These are phyloP conservation scores for Volucella inanis DNA, from an alignment of 2,888 invertebrate species.

Conservation along the genomic window DNA sequence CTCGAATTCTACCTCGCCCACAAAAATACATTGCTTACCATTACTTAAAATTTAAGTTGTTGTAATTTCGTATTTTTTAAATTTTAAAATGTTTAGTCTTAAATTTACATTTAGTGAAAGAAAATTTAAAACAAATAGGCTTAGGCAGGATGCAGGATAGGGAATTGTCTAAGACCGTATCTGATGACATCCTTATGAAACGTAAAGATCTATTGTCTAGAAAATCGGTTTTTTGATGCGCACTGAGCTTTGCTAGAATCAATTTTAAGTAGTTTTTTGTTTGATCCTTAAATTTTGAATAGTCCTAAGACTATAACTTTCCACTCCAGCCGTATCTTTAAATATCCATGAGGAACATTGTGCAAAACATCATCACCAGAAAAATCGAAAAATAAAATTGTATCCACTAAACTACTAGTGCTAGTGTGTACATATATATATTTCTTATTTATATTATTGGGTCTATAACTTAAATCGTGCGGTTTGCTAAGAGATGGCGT, in stretches of 20 bases:
- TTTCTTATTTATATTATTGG: no score
- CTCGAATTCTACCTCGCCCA: conserved; percentile 42
- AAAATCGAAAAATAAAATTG: no score
- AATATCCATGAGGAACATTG: background rate
- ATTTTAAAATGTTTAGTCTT: conserved; percentile 47
- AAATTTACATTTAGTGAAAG: conserved; percentile 27
- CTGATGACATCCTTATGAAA: no score
- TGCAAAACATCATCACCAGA: conserved; percentile 6
- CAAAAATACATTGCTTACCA: conserved; percentile 2
- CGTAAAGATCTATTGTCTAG: no score
- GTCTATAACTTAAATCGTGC: no score
- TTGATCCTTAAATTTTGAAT: no score
- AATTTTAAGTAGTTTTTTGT: no score
- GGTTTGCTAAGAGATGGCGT: no score
- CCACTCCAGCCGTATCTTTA: background rate
- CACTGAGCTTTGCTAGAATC: background rate
- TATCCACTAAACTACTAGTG: no score
- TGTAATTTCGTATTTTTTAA: conserved; percentile 62
- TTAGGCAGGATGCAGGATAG: background rate
- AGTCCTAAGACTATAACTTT: background rate
- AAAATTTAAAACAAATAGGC: background rate
- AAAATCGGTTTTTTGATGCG: no score
- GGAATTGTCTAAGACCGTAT: background rate
- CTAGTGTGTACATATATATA: no score
- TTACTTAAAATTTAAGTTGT: conserved; percentile 49